Base-by-base conservation (phyloP, 1,140 invertebrate genomes). In the Aplysia californica region DNA sequence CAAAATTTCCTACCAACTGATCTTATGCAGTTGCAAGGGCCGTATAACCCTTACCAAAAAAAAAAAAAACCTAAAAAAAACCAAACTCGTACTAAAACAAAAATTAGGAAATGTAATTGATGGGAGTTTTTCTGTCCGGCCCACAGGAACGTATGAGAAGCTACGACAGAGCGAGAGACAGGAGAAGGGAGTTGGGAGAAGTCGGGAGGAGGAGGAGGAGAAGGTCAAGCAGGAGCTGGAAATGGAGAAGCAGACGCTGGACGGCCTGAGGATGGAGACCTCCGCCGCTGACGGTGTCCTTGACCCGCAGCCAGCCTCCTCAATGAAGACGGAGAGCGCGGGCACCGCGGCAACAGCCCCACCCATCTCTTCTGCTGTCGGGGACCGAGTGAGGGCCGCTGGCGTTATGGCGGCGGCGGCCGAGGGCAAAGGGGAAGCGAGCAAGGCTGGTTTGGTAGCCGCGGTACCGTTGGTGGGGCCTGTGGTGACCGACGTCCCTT, bases 91-190 rank as follows among this genome's bases (percentile, higher is more conserved):
- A n/a, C n/a, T n/a, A n/a, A n/a, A n/a, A n/a, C n/a, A n/a, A n/a
- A n/a, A n/a, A n/a, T n/a, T n/a, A n/a, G n/a, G n/a, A n/a, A n/a
- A n/a, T n/a, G n/a, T n/a, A n/a, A n/a, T n/a, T n/a, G n/a, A n/a
- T n/a, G n/a, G n/a, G n/a, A n/a, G n/a, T n/a, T n/a, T n/a, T n/a
- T n/a, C n/a, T n/a, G n/a, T 98, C 90, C 88, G 99, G 76, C 97
- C 97, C 0, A 97, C 97, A 86, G 97, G 97, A 23, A 96, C 96
- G 36, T 98, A 96, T 87, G 96, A 96, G 33, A 96, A 97, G 90
- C 95, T 98, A 85, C 97, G 98, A 89, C 92, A 96, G 33, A 95
- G 94, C 26, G 95, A 67, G 26, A 50, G 38, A 21, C 39, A 38
- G 21, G 44, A 69, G 29, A 26, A 66, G 35, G 6, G 41, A 61